Percentiles rank a stretch among this genome's conserved stretches.
Evolutionary conservation across 2,113 vertebrate genomes (phyloP).

Genomic region (Origma solitaria): DNA sequence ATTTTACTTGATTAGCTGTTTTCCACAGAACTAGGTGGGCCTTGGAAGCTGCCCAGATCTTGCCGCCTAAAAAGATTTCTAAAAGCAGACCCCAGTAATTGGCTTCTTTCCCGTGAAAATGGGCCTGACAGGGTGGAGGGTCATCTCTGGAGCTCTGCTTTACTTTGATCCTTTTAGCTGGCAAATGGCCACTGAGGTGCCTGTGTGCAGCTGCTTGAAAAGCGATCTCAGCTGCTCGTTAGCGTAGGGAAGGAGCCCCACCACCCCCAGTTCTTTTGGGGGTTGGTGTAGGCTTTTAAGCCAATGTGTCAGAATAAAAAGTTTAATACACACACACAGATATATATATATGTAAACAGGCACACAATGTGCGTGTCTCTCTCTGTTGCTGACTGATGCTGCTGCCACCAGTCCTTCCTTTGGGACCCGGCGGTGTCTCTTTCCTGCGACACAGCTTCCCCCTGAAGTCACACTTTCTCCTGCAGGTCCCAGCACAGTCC

Average conservation of each 20-base stretch:
- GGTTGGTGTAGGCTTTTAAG: not conserved
- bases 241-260: not conserved
- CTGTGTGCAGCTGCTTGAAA: not conserved
- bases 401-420: not conserved
- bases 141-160: not conserved
- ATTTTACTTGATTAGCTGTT: not conserved
- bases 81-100: not conserved
- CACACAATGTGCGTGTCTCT: not conserved
- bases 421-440: not conserved
- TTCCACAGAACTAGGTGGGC: not conserved
- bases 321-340: too few relatives aligned
- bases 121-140: not conserved
- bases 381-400: not conserved
- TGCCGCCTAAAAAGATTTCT: not conserved
- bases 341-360: not conserved
- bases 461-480: not conserved
- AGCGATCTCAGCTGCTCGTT: not conserved
- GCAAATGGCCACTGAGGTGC: not conserved
- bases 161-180: not conserved
- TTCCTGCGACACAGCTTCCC: not conserved
- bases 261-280: not conserved
- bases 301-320: not conserved
- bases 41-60: not conserved
- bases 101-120: not conserved
- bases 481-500: not conserved